Conservation (phyloP, 1,140 invertebrate species). For the Aphaenogaster floridana region DNA sequence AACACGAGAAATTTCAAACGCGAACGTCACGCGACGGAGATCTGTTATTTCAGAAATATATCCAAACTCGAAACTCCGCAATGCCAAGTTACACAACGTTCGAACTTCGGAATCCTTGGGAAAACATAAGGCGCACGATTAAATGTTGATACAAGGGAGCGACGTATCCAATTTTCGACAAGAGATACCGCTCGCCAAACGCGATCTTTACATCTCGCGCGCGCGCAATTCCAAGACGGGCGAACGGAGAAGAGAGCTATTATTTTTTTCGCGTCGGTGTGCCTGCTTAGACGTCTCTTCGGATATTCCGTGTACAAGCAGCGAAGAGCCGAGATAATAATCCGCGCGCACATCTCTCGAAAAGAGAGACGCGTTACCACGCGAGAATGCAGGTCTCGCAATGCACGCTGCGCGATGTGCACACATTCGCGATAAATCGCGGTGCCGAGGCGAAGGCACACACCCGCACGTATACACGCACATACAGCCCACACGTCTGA, state of each 20-base stretch:
- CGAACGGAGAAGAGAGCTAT: background rate
- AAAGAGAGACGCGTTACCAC: constrained; percentile 25
- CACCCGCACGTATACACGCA: background rate
- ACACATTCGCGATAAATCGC: constrained; percentile 50
- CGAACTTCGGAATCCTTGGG: constrained; percentile 22
- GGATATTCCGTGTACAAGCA: background rate
- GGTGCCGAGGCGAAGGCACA: background rate
- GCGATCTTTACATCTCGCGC: background rate
- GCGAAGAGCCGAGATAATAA: background rate
- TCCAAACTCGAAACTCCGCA: constrained; percentile 13
- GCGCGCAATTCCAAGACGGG: background rate
- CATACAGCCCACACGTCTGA: background rate
- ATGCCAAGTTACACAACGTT: constrained; percentile 24
- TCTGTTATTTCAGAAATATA: constrained; percentile 53
- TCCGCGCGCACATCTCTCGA: background rate
- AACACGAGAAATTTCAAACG: constrained; percentile 35
- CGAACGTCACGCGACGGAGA: background rate
- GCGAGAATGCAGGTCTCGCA: background rate
- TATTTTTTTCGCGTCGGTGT: background rate
- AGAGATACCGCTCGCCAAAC: background rate
- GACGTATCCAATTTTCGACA: constrained; percentile 30
- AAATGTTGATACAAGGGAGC: constrained; percentile 24
- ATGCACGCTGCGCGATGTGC: background rate
- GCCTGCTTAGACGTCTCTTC: background rate
- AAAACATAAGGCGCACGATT: constrained; percentile 23